phyloP scores from a whole-genome alignment of 2,113 vertebrate species.

The Ursus arctos region DNA sequence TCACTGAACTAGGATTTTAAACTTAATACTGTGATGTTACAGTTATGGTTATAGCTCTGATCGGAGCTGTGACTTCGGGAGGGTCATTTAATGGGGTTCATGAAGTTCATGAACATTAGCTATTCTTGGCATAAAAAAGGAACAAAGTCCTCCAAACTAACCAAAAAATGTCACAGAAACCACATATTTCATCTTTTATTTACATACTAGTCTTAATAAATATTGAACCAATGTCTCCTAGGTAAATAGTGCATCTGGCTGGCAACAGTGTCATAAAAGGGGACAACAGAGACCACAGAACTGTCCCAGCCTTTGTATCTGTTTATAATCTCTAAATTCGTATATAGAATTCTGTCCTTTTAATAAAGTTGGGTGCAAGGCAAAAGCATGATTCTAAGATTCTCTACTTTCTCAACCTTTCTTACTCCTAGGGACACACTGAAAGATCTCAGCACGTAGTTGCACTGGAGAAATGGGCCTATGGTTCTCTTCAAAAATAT shows the following conservation, averaged over 20 bases:
- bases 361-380: background rate
- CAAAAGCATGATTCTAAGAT: background rate
- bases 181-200: background rate
- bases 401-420: background rate
- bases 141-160: background rate
- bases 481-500: background rate
- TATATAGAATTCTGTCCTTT: background rate
- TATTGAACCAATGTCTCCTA: background rate
- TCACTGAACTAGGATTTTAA: background rate
- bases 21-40: background rate
- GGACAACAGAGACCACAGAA: background rate
- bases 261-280: background rate
- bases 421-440: background rate
- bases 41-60: background rate
- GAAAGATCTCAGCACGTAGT: background rate
- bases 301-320: background rate
- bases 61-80: background rate
- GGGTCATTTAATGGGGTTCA: background rate
- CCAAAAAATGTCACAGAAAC: constrained; percentile 11
- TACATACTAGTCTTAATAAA: constrained; percentile 1
- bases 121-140: constrained; percentile 28
- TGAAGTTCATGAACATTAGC: constrained; percentile 6
- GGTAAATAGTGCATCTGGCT: background rate
- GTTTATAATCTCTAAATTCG: background rate
- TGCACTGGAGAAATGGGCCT: background rate